Percentiles rank a stretch among this genome's conserved stretches.
These are phyloP conservation scores for Coelinius sp. DNA, from an alignment of 2,888 invertebrate species.

Conservation along the genomic window DNA sequence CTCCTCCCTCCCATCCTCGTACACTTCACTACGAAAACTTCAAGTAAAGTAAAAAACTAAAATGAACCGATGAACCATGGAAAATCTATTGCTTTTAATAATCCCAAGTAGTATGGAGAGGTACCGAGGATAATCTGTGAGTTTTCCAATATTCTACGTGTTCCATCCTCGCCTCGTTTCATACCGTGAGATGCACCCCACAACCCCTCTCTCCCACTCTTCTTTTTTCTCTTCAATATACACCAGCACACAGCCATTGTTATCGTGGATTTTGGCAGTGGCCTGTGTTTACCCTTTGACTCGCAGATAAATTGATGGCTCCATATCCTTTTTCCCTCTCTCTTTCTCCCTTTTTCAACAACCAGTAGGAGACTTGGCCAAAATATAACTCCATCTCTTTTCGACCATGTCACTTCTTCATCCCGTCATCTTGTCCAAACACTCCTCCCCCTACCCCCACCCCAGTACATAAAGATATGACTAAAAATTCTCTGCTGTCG, in stretches of 20 bases:
- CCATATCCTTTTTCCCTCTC: background rate
- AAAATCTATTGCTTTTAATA: conserved; percentile 40
- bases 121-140: conserved; percentile 28
- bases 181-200: conserved; percentile 17
- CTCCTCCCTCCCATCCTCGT: background rate
- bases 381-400: conserved; percentile 22
- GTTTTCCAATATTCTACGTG: conserved; percentile 42
- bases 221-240: background rate
- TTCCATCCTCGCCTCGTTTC: conserved; percentile 34
- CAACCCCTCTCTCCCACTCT: too few species aligned
- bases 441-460: background rate
- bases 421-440: conserved; percentile 14
- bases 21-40: background rate
- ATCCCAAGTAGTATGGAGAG: conserved; percentile 30
- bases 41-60: conserved; percentile 5
- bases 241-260: conserved; percentile 5
- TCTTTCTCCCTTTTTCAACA: background rate
- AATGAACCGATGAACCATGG: conserved; percentile 27
- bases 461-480: background rate
- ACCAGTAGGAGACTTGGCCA: background rate
- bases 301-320: conserved; percentile 16
- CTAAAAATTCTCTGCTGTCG: conserved; percentile 10
- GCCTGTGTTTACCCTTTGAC: conserved; percentile 10
- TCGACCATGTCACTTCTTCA: conserved; percentile 15
- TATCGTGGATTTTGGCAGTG: conserved; percentile 25